phyloP scores from a whole-genome alignment of 1,140 invertebrate genomes.

The Lamellibrachia luymesi region DNA sequence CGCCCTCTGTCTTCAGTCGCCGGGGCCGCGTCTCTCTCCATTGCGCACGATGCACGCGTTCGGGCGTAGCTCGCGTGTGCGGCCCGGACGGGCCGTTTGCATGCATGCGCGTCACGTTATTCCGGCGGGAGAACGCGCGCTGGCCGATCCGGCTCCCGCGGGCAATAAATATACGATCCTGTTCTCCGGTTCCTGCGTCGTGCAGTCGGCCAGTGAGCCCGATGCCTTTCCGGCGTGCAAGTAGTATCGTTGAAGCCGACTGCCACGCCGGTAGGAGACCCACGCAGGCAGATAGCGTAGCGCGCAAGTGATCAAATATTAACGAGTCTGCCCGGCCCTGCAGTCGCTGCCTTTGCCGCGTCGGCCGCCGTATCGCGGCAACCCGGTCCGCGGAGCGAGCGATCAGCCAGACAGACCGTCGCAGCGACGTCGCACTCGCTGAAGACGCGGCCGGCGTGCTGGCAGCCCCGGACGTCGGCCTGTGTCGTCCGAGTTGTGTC shows the following conservation, averaged over 20 bases:
- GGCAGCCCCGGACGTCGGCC: background rate
- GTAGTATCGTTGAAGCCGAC: background rate
- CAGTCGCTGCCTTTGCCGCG: background rate
- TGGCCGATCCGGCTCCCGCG: background rate
- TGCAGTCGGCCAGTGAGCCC: background rate
- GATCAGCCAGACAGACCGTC: background rate
- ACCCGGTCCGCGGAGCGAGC: background rate
- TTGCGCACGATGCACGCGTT: background rate
- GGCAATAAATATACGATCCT: background rate
- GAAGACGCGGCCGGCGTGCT: background rate
- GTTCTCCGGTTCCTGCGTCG: background rate
- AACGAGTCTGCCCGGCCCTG: background rate
- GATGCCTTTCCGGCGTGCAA: background rate
- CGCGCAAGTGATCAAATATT: slow-evolving; percentile 4
- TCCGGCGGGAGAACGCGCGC: background rate
- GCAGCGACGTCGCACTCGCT: background rate
- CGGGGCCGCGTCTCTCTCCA: background rate
- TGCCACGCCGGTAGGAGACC: background rate
- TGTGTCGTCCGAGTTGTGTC: background rate
- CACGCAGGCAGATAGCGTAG: background rate
- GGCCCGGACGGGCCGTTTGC: background rate
- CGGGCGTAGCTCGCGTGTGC: background rate
- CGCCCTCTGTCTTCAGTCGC: background rate
- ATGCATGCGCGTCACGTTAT: background rate
- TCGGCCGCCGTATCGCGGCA: background rate